These are phyloP conservation scores for Eupithecia abbreviata DNA, from an alignment of 2,888 invertebrate genomes.

Conservation along the genomic window DNA sequence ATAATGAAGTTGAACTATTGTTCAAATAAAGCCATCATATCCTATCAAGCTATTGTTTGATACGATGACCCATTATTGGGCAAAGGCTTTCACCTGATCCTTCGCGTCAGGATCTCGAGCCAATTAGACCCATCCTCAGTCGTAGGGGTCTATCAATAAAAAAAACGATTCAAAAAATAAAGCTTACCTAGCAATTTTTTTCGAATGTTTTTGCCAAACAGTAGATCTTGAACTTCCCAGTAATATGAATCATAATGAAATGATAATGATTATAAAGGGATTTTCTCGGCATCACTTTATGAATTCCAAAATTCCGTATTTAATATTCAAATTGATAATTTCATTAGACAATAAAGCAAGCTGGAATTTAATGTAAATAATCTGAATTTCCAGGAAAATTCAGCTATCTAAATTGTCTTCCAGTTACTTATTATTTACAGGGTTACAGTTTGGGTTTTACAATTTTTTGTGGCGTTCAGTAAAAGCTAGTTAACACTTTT, in stretches of 20 bases:
- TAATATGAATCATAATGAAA: background rate
- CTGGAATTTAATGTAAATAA: background rate
- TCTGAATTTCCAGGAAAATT: background rate
- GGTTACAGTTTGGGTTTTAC: background rate
- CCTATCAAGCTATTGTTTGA: too few species aligned
- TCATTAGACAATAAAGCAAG: background rate
- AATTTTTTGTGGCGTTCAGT: too few species aligned
- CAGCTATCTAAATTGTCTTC: too few species aligned
- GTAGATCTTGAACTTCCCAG: background rate
- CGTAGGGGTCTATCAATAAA: too few species aligned
- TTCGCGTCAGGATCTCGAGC: too few species aligned
- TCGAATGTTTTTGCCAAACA: background rate
- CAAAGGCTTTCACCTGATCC: too few species aligned
- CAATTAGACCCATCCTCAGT: too few species aligned
- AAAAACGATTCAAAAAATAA: too few species aligned
- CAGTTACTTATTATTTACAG: too few species aligned
- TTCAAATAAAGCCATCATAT: too few species aligned
- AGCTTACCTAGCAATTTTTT: background rate
- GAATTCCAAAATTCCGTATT: background rate
- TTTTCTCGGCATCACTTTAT: background rate
- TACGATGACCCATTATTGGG: too few species aligned
- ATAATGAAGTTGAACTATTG: background rate
- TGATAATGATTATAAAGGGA: background rate
- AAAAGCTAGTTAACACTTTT: background rate
- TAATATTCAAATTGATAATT: background rate